These are phyloP conservation scores for Corythucha ciliata DNA, from an alignment of 2,888 invertebrate genomes.

Conservation along the genomic window DNA sequence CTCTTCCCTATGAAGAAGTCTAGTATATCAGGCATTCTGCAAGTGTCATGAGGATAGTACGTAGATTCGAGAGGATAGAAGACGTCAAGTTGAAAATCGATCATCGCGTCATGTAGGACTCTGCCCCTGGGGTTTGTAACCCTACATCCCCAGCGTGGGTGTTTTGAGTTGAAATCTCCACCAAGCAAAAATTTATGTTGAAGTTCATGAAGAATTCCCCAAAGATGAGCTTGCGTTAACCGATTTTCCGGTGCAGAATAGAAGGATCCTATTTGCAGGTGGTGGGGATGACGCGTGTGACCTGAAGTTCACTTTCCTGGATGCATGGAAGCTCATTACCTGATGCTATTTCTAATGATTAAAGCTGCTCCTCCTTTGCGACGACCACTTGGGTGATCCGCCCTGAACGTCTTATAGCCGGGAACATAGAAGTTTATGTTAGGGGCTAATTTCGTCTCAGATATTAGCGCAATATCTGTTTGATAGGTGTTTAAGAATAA, in stretches of 20 bases:
- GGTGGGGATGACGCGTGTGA: not conserved
- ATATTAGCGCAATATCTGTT: not conserved
- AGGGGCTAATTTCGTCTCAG: conserved; percentile 6
- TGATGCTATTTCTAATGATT: not conserved
- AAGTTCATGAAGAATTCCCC: not conserved
- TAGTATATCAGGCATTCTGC: not conserved
- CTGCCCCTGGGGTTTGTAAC: conserved; percentile 3
- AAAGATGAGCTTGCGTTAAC: not conserved
- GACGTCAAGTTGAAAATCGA: too few species aligned
- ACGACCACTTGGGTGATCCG: conserved; percentile 2
- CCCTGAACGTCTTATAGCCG: not conserved
- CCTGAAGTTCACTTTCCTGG: conserved; percentile 5
- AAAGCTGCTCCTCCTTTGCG: conserved; percentile 3
- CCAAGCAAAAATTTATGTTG: not conserved
- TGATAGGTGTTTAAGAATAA: not conserved
- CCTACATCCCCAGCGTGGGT: not conserved
- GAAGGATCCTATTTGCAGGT: not conserved
- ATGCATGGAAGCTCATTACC: not conserved
- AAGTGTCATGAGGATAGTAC: not conserved
- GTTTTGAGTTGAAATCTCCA: conserved; percentile 6
- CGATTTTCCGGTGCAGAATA: not conserved
- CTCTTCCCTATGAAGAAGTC: conserved; percentile 7
- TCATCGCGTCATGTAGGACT: too few species aligned
- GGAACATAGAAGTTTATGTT: conserved; percentile 1
- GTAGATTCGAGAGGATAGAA: not conserved